Conservation (phyloP, 2,888 invertebrate genomes). For the Oscheius sp. region DNA sequence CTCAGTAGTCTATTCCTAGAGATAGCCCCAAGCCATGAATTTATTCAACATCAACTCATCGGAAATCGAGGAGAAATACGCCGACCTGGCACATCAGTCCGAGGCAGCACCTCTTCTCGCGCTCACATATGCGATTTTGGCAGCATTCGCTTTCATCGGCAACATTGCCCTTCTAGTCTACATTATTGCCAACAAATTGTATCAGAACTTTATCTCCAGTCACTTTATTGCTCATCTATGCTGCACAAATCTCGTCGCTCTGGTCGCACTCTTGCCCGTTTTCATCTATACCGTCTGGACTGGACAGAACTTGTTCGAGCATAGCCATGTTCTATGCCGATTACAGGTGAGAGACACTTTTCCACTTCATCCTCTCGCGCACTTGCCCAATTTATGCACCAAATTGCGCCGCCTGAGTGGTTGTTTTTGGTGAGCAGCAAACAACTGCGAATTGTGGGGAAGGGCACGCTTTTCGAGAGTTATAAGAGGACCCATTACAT, state of each 20-base stretch:
- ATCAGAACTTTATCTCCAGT: conserved; percentile 72
- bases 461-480: no score
- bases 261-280: conserved; percentile 64
- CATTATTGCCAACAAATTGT: conserved; percentile 66
- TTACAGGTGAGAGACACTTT: conserved; percentile 59
- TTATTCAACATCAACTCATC: conserved; percentile 51
- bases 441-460: not conserved
- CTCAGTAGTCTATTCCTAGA: not conserved
- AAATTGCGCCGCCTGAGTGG: no score
- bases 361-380: not conserved
- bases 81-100: conserved; percentile 48
- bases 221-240: conserved; percentile 73
- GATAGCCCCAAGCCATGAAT: conserved; percentile 22
- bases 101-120: conserved; percentile 51
- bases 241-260: conserved; percentile 68
- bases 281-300: conserved; percentile 66
- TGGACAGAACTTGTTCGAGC: conserved; percentile 64
- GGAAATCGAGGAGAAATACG: conserved; percentile 50
- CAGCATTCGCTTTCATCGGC: conserved; percentile 59
- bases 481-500: no score
- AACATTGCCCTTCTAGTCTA: conserved; percentile 68
- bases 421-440: not conserved
- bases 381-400: no score
- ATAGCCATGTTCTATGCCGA: conserved; percentile 63
- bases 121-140: conserved; percentile 41